A percentile compares a stretch with the other conserved stretches of the same genome.
Evolutionary conservation across 2,113 vertebrate genomes (phyloP).

Genomic region (Ginglymostoma cirratum): DNA sequence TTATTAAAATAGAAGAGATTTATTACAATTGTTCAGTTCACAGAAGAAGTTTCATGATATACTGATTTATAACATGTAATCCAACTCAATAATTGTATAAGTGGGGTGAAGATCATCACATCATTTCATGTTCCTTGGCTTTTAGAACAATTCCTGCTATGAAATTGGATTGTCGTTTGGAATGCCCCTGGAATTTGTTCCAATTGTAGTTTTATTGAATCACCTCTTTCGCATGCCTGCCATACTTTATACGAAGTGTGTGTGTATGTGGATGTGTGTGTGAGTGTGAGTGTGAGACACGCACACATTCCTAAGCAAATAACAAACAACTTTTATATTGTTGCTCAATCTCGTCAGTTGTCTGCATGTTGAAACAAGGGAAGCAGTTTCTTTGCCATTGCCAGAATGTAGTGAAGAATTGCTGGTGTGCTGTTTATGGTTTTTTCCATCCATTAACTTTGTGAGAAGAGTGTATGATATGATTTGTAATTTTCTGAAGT

Average conservation of each 20-base stretch:
- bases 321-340: neutral
- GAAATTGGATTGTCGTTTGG: neutral
- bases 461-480: neutral
- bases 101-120: neutral
- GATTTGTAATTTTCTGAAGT: neutral
- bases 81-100: neutral
- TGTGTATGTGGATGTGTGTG: neutral
- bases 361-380: neutral
- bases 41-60: neutral
- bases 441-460: neutral
- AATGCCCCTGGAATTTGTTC: neutral
- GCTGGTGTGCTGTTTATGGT: neutral
- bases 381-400: neutral
- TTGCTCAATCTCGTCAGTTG: neutral
- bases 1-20: neutral
- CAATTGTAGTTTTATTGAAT: neutral
- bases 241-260: neutral
- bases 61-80: neutral
- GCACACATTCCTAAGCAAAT: neutral
- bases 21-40: neutral
- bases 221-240: neutral
- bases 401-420: neutral
- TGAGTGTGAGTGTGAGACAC: too few relatives aligned
- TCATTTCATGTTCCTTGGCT: neutral
- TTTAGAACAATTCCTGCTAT: neutral